Conservation (phyloP, 2,113 vertebrate genomes). For the Lipotes vexillifer region DNA sequence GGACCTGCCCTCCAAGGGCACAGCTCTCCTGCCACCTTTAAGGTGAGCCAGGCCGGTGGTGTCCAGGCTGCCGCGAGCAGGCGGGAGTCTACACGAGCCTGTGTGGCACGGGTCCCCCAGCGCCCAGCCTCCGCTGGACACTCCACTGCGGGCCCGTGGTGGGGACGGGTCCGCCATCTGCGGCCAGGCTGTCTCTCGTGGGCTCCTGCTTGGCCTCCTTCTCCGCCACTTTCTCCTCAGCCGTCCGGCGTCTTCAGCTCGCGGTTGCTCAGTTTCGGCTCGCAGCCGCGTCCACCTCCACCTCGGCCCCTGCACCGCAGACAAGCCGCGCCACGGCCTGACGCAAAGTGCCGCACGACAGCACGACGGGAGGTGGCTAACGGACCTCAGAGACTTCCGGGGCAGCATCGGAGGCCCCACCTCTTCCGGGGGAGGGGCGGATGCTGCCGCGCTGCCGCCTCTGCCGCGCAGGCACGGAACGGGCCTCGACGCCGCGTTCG, state of each 20-base stretch:
- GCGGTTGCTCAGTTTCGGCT: background rate
- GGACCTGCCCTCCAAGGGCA: background rate
- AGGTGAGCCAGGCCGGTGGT: background rate
- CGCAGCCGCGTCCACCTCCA: background rate
- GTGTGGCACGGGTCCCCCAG: background rate
- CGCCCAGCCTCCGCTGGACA: too few relatives aligned
- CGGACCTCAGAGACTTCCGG: background rate
- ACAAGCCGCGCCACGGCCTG: background rate
- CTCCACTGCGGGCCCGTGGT: background rate
- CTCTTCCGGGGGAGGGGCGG: background rate
- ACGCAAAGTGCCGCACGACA: background rate
- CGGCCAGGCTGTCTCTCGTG: conserved; percentile 58
- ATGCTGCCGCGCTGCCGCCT: too few relatives aligned
- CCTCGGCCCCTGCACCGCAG: background rate
- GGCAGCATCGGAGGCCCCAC: background rate
- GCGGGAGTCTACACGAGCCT: too few relatives aligned
- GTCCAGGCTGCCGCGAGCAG: background rate
- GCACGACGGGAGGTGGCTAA: too few relatives aligned
- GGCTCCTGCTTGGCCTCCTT: conserved; percentile 84
- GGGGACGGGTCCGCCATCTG: background rate
- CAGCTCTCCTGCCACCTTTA: background rate
- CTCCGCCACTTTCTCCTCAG: conserved; percentile 86
- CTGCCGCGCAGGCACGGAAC: background rate
- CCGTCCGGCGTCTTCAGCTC: conserved; percentile 89
- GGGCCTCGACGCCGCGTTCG: background rate